These are phyloP conservation scores for Ia io DNA, from an alignment of 2,113 vertebrate species.

Conservation along the genomic window DNA sequence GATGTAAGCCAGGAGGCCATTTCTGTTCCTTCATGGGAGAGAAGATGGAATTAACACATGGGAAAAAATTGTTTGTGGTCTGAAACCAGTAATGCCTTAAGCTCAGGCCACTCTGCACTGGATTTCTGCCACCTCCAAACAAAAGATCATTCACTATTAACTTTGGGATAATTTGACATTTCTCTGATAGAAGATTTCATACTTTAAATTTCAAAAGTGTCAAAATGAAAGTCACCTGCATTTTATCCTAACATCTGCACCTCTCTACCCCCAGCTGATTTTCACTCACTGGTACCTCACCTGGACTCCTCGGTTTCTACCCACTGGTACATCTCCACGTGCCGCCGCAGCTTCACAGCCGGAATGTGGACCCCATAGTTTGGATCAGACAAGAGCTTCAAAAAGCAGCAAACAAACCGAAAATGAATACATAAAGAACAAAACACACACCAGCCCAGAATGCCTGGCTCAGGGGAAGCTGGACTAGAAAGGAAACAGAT, in stretches of 20 bases:
- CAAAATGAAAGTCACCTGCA: not conserved
- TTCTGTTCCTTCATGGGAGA: not conserved
- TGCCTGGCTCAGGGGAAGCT: not conserved
- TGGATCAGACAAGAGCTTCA: constrained; percentile 93
- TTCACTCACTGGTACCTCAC: constrained; percentile 79
- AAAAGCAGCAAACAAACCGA: constrained; percentile 21
- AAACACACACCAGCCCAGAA: not conserved
- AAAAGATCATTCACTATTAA: not conserved
- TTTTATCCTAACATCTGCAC: not conserved
- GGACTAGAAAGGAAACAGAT: not conserved
- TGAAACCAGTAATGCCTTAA: not conserved
- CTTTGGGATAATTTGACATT: not conserved
- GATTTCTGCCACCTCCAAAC: not conserved
- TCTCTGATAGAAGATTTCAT: not conserved
- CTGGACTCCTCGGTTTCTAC: constrained; percentile 92
- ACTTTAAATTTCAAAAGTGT: not conserved
- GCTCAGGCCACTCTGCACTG: not conserved
- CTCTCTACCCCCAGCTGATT: not conserved
- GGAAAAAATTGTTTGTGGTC: not conserved
- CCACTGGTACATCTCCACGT: constrained; percentile 99
- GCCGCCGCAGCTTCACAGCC: constrained; percentile 93
- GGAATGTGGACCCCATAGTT: constrained; percentile 92
- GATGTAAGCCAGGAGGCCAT: not conserved
- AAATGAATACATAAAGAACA: not conserved
- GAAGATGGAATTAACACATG: rapidly evolving